phyloP scores from a whole-genome alignment of 2,888 invertebrate genomes.

The Spilosoma lubricipeda region DNA sequence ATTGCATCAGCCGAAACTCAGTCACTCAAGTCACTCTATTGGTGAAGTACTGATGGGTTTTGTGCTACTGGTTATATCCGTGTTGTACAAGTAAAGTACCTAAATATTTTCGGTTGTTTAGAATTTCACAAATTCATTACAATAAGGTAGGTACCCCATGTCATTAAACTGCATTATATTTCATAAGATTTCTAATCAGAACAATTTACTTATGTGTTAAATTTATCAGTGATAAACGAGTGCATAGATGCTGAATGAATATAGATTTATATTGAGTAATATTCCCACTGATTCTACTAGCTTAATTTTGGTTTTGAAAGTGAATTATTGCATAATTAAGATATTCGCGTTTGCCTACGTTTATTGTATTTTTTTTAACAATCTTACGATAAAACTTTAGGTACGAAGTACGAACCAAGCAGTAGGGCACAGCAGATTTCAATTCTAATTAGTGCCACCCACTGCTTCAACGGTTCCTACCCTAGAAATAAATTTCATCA shows the following conservation, averaged over 20 bases:
- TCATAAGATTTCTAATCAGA: neutral
- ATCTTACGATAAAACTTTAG: neutral
- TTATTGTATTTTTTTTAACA: neutral
- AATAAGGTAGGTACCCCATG: neutral
- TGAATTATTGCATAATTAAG: neutral
- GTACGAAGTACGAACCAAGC: neutral
- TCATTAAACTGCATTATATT: neutral
- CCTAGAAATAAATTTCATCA: too few species aligned
- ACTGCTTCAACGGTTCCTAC: too few species aligned
- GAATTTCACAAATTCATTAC: neutral
- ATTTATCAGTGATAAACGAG: too few species aligned
- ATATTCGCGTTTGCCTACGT: neutral
- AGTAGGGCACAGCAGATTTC: neutral
- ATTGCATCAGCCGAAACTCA: slow-evolving; percentile 4
- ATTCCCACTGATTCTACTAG: neutral
- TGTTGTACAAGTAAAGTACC: neutral
- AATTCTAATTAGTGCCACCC: neutral
- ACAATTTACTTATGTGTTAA: too few species aligned
- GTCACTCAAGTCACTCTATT: neutral
- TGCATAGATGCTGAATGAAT: too few species aligned
- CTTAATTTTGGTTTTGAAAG: neutral
- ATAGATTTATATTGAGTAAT: neutral
- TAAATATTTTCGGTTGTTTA: neutral
- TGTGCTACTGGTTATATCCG: neutral
- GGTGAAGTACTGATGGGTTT: neutral